phyloP scores from a whole-genome alignment of 2,113 vertebrate species.

The Ceratotherium simum region DNA sequence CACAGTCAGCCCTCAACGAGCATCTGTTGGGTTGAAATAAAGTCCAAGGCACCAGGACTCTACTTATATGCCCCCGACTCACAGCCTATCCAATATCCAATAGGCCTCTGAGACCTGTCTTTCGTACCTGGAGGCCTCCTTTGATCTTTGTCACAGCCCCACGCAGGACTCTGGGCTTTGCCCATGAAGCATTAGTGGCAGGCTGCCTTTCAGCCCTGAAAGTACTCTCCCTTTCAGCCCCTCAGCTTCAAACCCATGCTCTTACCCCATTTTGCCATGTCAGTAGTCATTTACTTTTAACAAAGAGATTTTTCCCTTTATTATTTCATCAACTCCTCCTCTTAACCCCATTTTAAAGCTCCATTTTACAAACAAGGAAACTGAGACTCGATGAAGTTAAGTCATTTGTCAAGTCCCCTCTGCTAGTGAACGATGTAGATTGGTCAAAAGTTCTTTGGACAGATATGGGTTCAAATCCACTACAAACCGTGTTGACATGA shows the following conservation, averaged over 20 bases:
- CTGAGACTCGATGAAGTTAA: not conserved
- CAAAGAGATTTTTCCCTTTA: not conserved
- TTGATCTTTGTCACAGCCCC: not conserved
- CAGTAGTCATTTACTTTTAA: not conserved
- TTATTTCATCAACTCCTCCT: not conserved
- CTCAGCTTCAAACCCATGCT: fast-evolving
- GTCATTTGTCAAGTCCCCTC: not conserved
- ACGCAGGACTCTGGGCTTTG: too few relatives aligned
- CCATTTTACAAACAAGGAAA: not conserved
- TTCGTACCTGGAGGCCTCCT: not conserved
- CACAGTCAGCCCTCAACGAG: not conserved
- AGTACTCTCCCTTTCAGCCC: fast-evolving
- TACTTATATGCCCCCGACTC: not conserved
- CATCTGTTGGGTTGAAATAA: not conserved
- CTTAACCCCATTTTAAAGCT: not conserved
- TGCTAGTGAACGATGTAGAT: not conserved
- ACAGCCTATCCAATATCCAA: fast-evolving
- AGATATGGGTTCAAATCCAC: not conserved
- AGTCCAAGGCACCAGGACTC: not conserved
- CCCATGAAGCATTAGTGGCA: fast-evolving
- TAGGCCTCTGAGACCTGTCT: not conserved
- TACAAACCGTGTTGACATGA: not conserved
- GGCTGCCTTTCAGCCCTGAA: too few relatives aligned
- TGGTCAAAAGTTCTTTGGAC: not conserved
- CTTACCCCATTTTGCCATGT: not conserved